Base-by-base conservation (phyloP, 2,888 invertebrate species). In the Ichneumon xanthorius region DNA sequence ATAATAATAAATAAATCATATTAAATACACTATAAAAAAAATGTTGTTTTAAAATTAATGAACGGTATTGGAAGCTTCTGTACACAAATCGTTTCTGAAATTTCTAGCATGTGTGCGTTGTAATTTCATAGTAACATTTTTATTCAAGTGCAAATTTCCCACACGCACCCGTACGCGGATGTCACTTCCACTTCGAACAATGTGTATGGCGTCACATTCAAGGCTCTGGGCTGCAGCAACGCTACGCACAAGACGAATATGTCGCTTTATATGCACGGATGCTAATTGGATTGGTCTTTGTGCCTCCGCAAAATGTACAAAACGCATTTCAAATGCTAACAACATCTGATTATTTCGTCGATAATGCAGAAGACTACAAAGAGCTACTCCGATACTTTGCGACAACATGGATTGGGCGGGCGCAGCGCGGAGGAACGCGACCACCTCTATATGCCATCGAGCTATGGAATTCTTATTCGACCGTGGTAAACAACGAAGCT, bases 111-210 rank as follows among this genome's bases (percentile, higher is more conserved):
- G n/a, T n/a, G n/a, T n/a, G n/a, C n/a, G n/a, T n/a, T n/a, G n/a
- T n/a, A n/a, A n/a, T n/a, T n/a, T n/a, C n/a, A n/a, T n/a, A n/a
- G n/a, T n/a, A n/a, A n/a, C n/a, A n/a, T n/a, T n/a, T n/a, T n/a
- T n/a, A n/a, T n/a, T n/a, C 22, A n/a, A n/a, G 37, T 33, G n/a
- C 5, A 71, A 4, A 4, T 7, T 71, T 71, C 37, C 26, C 37
- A 22, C n/a, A 30, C 14, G 22, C 48, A 16, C 3, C 7, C 14
- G 40, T 71, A 16, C 16, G 7, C 40, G 71, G 71, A 14, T 71
- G 71, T 26, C 30, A 50, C n/a, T 76, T 76, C 45, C 65, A 76
- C 16, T 65, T 61, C 48, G 40, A 45, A 1, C 75, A 75, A 63
- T 37, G 58, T 11, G 22, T 75, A 4, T 63, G 63, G 40, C 63